Percentiles rank a stretch among this genome's conserved stretches.
Conservation (phyloP, 2,113 vertebrate genomes). For the Romanogobio albipinnatus region DNA sequence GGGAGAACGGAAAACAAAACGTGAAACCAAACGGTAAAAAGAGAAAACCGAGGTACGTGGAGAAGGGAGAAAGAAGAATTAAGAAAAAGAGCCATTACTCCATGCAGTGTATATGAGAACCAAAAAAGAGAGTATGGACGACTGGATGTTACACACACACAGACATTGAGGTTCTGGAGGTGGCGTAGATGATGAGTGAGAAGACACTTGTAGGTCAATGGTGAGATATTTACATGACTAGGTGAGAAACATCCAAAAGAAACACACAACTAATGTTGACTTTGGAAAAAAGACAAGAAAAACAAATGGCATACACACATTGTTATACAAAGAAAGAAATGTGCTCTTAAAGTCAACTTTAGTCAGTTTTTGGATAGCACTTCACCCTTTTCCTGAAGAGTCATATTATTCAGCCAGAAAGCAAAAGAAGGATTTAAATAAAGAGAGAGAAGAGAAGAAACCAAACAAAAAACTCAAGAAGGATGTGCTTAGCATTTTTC, state of each 20-base stretch:
- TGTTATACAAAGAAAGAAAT: conserved; percentile 78
- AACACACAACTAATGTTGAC: conserved; percentile 81
- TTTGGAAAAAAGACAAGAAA: conserved; percentile 72
- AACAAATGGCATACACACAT: conserved; percentile 75
- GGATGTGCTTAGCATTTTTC: conserved; percentile 59
- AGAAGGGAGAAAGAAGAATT: conserved; percentile 60
- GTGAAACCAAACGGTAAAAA: conserved; percentile 57
- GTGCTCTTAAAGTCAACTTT: conserved; percentile 81
- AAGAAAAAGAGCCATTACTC: conserved; percentile 64
- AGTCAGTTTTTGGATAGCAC: conserved; percentile 73
- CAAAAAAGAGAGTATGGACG: conserved; percentile 55
- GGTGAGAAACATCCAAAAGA: conserved; percentile 76
- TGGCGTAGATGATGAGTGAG: conserved; percentile 47
- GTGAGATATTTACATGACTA: conserved; percentile 58
- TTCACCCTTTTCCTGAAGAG: conserved; percentile 65
- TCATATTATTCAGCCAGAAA: conserved; percentile 76
- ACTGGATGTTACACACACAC: conserved; percentile 51
- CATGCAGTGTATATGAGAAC: conserved; percentile 63
- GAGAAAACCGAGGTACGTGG: conserved; percentile 53
- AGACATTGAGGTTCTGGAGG: conserved; percentile 52
- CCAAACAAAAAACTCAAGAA: conserved; percentile 60
- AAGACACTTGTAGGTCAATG: conserved; percentile 68
- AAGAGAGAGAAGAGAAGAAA: conserved; percentile 29
- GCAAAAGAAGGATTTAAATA: conserved; percentile 41
- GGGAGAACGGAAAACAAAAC: conserved; percentile 57